Base-by-base conservation (phyloP, 1,140 invertebrate species). In the Danaus plexippus region DNA sequence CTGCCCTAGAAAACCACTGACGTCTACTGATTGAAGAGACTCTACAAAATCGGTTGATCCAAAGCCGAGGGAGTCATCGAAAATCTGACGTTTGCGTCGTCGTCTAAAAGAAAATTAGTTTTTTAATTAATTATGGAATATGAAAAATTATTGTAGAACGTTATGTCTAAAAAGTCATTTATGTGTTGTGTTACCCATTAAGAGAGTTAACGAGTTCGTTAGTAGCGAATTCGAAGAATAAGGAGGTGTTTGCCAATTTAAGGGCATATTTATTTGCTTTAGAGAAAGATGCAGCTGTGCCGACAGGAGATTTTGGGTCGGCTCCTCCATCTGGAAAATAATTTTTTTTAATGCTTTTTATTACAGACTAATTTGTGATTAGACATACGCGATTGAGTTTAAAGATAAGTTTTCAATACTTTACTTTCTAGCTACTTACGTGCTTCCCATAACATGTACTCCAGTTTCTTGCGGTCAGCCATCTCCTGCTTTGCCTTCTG, bases 201-300 rank as follows among this genome's bases (percentile, higher is more conserved):
- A 92, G 67, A 0, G 90, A 90, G 63, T 94, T 94, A 1, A 96
- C 71, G 9, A 97, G 91, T 82, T 96, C 94, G 63, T 94, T 93
- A 1, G 95, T 95, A 0, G 95, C 94, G 62, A 95, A 91, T 78
- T 97, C 96, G 48, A 94, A 92, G 52, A 97, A 89, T n/a, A 96
- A 88, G 0, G 96, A 97, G 3, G 93, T 92, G 67, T 97, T 97
- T 2, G 95, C 94, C 9, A 96, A 76, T 40, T 92, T 88, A 0
- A 96, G 75, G 6, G 96, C 94, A 60, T 94, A 92, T 73, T 91
- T 90, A 73, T 95, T 97, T 1, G 95, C 94, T 67, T 96, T 94
- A 43, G 93, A 95, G 83, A 97, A 96, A 9, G 94, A 95, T 0
- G 94, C 95, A 11, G 94, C 94, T 0, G 92, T 95, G 4, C 95